Percentiles rank a stretch among this genome's conserved stretches.
phyloP scores from a whole-genome alignment of 2,113 vertebrate genomes.

The Albula glossodonta region DNA sequence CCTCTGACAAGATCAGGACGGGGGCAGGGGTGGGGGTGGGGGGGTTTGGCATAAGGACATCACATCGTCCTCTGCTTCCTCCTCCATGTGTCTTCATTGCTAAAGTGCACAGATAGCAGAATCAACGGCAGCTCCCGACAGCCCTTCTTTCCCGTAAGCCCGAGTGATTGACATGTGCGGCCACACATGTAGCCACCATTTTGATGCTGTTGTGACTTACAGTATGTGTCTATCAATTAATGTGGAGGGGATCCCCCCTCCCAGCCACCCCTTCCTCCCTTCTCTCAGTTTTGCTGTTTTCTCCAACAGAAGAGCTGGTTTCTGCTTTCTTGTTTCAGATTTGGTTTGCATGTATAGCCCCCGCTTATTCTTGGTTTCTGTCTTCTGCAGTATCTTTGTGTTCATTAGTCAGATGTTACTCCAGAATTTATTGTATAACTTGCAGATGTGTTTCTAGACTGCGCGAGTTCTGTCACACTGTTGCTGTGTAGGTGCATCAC shows the following conservation, averaged over 20 bases:
- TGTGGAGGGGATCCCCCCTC: no score
- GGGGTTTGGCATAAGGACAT: background rate
- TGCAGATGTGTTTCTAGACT: no score
- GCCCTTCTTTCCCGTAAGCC: background rate
- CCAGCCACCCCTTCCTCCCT: no score
- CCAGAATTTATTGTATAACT: background rate
- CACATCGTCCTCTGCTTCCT: background rate
- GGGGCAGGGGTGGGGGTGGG: background rate
- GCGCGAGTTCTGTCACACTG: no score
- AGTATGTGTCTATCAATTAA: background rate
- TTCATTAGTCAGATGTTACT: background rate
- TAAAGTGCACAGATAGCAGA: constrained; percentile 19
- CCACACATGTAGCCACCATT: background rate
- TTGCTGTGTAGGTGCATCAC: no score
- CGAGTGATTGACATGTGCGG: background rate
- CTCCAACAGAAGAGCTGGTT: background rate
- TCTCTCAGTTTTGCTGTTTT: background rate
- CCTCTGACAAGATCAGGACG: background rate
- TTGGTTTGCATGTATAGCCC: constrained; percentile 8
- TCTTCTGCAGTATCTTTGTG: background rate
- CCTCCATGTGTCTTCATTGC: background rate
- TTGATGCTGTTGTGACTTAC: background rate
- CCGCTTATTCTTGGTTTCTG: constrained; percentile 5
- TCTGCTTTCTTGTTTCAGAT: constrained; percentile 11
- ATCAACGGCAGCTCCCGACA: background rate